Evolutionary conservation across 2,797 vertebrate species (phyloP), one percentile per base, ranked within the genome.

Genomic region (Typhlichthys subterraneus): DNA sequence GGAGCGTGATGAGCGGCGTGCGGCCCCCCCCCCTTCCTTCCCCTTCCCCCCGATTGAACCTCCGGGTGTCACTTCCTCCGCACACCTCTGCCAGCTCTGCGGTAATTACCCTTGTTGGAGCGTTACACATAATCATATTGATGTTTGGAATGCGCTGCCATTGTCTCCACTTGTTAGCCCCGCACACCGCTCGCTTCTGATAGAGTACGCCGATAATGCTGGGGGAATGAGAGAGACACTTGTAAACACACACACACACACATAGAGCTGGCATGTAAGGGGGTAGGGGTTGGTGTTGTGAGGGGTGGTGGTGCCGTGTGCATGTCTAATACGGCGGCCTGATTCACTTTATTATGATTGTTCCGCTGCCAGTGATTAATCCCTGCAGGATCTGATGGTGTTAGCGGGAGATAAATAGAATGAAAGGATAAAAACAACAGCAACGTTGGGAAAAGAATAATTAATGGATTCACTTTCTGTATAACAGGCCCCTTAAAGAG

Each of bases 101-200:
- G 75, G 79, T 92, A 92, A 93, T 93, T 91, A 90, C 87, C 86
- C 86, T 85, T 82, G 84, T 88, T 85, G 86, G 81, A 86, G 88
- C 70, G 87, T 86, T 89, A 83, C 75, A 81, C 87, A 86, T 92
- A 90, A 93, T 93, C 88, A 86, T 85, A 81, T 90, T 89, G 90
- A 93, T 93, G 91, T 42, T 90, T 80, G 81, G 87, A 87, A 89
- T 88, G 90, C 83, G 53, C 77, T 72, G 79, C 80, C 83, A 82
- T 91, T 91, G 90, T 91, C 90, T 90, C 79, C 82, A 83, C 85
- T 91, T 85, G 83, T 89, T 90, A 89, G 86, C 79, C 87, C 75
- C 82, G 84, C 70, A 68, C 78, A 84, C 73, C 60, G 76, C 84
- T 73, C 7, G 55, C 73, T 81, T 76, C 80, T 82, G 88, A 91